These are phyloP conservation scores for Agrotis clavis DNA, from an alignment of 2,888 invertebrate species.

Conservation along the genomic window DNA sequence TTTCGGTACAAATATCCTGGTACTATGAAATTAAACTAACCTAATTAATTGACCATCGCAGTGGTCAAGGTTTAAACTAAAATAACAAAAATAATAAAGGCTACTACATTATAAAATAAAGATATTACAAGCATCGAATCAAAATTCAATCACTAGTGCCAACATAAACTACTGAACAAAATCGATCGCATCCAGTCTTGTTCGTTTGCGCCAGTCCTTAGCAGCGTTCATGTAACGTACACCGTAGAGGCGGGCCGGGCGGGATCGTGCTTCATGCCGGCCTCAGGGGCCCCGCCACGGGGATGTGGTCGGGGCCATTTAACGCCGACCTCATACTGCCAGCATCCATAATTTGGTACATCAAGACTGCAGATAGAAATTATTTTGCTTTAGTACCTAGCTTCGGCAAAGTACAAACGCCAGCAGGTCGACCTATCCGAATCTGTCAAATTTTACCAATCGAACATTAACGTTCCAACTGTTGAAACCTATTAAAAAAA, in stretches of 20 bases:
- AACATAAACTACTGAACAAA: constrained; percentile 5
- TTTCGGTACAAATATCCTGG: neutral
- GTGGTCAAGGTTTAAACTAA: no score
- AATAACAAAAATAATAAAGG: no score
- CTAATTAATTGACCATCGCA: no score
- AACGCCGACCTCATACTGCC: constrained; percentile 13
- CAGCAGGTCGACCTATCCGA: no score
- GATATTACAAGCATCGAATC: no score
- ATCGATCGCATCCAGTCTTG: constrained; percentile 5
- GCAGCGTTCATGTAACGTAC: constrained; percentile 38
- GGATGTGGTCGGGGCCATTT: constrained; percentile 39
- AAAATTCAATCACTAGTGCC: neutral
- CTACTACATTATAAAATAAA: no score
- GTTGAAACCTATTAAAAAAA: no score
- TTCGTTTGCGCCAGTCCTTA: constrained; percentile 14
- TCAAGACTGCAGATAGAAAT: constrained; percentile 2
- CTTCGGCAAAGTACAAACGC: neutral
- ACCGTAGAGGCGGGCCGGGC: constrained; percentile 32
- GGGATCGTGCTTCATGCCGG: constrained; percentile 30
- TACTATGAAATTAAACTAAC: no score
- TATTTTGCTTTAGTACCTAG: constrained; percentile 1
- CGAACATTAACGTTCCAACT: no score
- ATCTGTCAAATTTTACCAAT: no score
- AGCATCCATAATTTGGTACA: constrained; percentile 34
- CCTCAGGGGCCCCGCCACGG: constrained; percentile 23